A percentile compares a stretch with the other conserved stretches of the same genome.
phyloP scores from a whole-genome alignment of 2,113 vertebrate species.

The Myrmecobius fasciatus region DNA sequence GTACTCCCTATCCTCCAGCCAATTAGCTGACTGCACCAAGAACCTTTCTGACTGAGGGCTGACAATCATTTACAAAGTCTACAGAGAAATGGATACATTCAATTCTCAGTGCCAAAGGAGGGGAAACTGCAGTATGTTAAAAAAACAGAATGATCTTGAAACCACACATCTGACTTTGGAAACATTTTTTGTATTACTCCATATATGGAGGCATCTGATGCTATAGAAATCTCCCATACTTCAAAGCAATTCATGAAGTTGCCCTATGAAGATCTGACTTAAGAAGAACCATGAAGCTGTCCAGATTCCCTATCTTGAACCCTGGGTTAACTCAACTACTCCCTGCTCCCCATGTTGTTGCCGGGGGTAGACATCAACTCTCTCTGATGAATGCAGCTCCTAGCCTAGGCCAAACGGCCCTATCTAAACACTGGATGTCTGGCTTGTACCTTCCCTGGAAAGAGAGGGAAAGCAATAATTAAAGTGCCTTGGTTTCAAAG shows the following conservation, averaged over 20 bases:
- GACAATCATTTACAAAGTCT: not conserved
- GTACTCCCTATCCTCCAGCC: conserved; percentile 15
- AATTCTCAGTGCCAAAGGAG: not conserved
- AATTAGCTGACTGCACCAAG: conserved; percentile 56
- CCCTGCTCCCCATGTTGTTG: not conserved
- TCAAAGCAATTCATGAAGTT: not conserved
- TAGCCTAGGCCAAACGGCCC: not conserved
- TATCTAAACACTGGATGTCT: conserved; percentile 10
- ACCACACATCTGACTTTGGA: not conserved
- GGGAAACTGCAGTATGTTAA: not conserved
- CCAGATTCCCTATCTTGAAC: not conserved
- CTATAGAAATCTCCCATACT: not conserved
- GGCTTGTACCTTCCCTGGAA: conserved; percentile 34
- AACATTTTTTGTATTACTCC: not conserved
- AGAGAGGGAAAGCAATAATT: not conserved
- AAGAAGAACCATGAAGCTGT: not conserved
- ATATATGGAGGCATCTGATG: not conserved
- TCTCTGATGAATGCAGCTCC: not conserved
- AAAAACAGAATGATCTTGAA: not conserved
- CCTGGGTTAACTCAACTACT: not conserved
- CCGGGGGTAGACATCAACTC: not conserved
- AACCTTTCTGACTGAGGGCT: not conserved
- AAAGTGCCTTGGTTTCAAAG: conserved; percentile 48
- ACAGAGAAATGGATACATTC: not conserved
- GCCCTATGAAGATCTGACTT: not conserved